phyloP scores from a whole-genome alignment of 2,888 invertebrate genomes.

The Aspidiotus rigidus region DNA sequence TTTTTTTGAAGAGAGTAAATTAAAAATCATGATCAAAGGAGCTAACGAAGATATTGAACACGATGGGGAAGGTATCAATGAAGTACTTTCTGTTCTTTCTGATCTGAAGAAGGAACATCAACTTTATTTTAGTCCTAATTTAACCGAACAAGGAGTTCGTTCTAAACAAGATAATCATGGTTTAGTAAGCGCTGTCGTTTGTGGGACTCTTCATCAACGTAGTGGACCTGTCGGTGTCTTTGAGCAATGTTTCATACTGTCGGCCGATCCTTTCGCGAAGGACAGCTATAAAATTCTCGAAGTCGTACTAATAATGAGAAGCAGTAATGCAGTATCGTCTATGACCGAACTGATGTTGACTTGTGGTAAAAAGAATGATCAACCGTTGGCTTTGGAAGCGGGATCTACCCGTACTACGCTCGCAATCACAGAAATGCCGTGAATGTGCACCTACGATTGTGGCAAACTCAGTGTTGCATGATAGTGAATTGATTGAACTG shows the following conservation, averaged over 20 bases:
- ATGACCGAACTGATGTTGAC: constrained; percentile 13
- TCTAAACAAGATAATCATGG: constrained; percentile 20
- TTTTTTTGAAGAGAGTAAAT: constrained; percentile 21
- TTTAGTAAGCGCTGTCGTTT: constrained; percentile 19
- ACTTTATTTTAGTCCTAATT: constrained; percentile 16
- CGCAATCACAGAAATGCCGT: no score
- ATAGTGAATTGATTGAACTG: no score
- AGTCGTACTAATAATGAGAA: constrained; percentile 13
- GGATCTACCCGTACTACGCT: no score
- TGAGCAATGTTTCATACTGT: constrained; percentile 21
- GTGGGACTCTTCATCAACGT: constrained; percentile 20
- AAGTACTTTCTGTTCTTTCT: constrained; percentile 10
- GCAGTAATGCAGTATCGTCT: constrained; percentile 17
- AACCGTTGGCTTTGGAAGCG: no score
- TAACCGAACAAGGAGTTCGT: constrained; percentile 12
- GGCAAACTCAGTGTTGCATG: no score
- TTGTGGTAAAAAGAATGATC: background rate
- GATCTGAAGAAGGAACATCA: constrained; percentile 10
- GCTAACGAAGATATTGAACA: constrained; percentile 19
- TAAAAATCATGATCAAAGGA: constrained; percentile 15
- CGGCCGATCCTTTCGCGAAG: constrained; percentile 19
- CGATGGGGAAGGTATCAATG: background rate
- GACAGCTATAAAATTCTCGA: constrained; percentile 22
- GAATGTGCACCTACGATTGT: no score
- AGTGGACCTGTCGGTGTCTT: constrained; percentile 13